Conservation (phyloP, 2,888 invertebrate species). For the Quadroppia sp. region DNA sequence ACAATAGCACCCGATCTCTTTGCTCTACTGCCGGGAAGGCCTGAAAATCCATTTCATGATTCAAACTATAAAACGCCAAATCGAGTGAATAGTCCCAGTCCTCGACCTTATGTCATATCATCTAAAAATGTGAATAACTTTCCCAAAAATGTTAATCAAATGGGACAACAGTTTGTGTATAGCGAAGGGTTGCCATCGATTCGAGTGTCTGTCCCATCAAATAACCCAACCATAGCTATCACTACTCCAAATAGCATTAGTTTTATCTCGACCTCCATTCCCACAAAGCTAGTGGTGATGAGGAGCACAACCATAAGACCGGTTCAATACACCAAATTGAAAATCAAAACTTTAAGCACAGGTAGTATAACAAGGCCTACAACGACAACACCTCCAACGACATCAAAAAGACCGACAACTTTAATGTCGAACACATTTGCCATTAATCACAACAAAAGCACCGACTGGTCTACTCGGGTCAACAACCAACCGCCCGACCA, state of each 20-base stretch:
- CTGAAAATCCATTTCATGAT: constrained; percentile 19
- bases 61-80: constrained; percentile 32
- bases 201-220: constrained; percentile 43
- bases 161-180: constrained; percentile 43
- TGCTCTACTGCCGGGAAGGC: background rate
- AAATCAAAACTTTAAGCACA: constrained; percentile 24
- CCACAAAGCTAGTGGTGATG: background rate
- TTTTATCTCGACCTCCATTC: background rate
- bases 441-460: constrained; percentile 19
- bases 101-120: constrained; percentile 2
- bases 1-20: constrained; percentile 29
- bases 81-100: constrained; percentile 9
- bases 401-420: constrained; percentile 11
- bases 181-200: constrained; percentile 44
- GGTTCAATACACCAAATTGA: constrained; percentile 24
- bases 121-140: background rate
- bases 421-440: constrained; percentile 10
- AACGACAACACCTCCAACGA: constrained; percentile 19
- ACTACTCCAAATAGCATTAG: constrained; percentile 21
- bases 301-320: constrained; percentile 17
- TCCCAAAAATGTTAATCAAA: background rate
- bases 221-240: constrained; percentile 5
- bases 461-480: constrained; percentile 25
- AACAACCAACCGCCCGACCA: background rate
- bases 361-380: constrained; percentile 11